Evolutionary conservation across 1,140 invertebrate species (phyloP), one percentile per base, ranked within the genome.

Genomic region (Nomia melanderi): DNA sequence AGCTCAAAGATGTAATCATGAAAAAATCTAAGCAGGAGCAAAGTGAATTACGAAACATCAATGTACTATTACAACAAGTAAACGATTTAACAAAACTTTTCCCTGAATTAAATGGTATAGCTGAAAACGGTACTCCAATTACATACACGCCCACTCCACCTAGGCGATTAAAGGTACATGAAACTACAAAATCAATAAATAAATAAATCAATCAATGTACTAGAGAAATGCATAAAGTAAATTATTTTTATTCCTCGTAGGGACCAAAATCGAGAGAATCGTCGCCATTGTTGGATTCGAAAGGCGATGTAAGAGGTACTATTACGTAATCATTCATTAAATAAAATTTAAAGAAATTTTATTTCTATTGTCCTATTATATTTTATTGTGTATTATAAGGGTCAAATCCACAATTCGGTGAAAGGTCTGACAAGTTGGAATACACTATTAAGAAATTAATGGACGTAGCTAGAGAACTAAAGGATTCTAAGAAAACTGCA

Each of bases 51-150:
- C 93, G 93, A 75, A 94, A 94, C 74, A 93, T 96, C 27, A 94
- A 94, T 71, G 92, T 93, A 72, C 88, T 97, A n/a, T 87, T 97
- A 70, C 94, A 96, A 88, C 95, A 96, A 78, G 95, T 97, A 12
- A 96, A 97, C 56, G 95, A 96, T 78, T 89, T 97, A 41, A 94
- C 96, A 74, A 95, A 95, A 86, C 92, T 96, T 50, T 95, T 95
- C 73, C 96, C 96, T 0, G 95, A 96, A 63, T 87, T 96, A 20
- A 88, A 85, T 81, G 88, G 77, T 81, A 78, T 86, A 80, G 79
- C 74, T 77, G 85, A 91, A 17, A 86, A 80, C 20, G 87, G 88
- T 74, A 83, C 80, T 78, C 77, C 83, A 14, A 91, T 87, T 79
- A 88, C 65, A 39, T 90, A 90, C 33, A 93, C 93, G 36, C 94